Evolutionary conservation across 2,113 vertebrate species (phyloP).

Genomic region (Hyaena hyaena): DNA sequence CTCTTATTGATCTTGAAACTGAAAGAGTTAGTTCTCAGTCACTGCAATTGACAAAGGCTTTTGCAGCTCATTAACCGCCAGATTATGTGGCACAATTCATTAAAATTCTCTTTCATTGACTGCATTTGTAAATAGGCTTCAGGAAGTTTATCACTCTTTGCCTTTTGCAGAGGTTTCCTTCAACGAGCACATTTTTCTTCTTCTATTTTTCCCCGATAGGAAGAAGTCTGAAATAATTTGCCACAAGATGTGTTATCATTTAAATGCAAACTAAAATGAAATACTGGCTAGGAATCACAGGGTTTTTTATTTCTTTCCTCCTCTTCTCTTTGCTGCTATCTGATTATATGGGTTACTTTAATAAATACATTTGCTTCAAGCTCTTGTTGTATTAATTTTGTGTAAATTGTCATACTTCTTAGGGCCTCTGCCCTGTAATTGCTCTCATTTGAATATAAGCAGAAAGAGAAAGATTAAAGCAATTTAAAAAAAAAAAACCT

Average conservation of each 20-base stretch:
- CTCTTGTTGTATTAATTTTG: conserved; percentile 75
- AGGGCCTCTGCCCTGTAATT: conserved; percentile 62
- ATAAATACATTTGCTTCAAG: conserved; percentile 74
- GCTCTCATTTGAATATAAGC: conserved; percentile 49
- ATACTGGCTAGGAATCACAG: conserved; percentile 74
- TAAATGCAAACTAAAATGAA: conserved; percentile 80
- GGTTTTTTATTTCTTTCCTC: conserved; percentile 64
- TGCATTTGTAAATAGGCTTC: conserved; percentile 87
- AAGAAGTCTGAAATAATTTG: conserved; percentile 79
- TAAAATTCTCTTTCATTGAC: conserved; percentile 87
- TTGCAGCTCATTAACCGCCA: conserved; percentile 87
- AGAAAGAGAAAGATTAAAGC: conserved; percentile 43
- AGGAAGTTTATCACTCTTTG: conserved; percentile 84
- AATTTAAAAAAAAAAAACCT: conserved; percentile 53
- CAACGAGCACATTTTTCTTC: conserved; percentile 76
- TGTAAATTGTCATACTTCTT: conserved; percentile 61
- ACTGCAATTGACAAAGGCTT: conserved; percentile 86
- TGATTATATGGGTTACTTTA: conserved; percentile 76
- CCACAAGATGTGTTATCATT: conserved; percentile 78
- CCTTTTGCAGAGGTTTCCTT: conserved; percentile 80
- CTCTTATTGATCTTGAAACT: conserved; percentile 85
- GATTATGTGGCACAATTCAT: conserved; percentile 88
- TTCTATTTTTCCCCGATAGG: conserved; percentile 73
- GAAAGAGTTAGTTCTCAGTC: conserved; percentile 85
- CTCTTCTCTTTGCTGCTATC: conserved; percentile 59